A percentile compares a stretch with the other conserved stretches of the same genome.
These are phyloP conservation scores for Macrosiphum euphorbiae DNA, from an alignment of 2,888 invertebrate genomes.

Conservation along the genomic window DNA sequence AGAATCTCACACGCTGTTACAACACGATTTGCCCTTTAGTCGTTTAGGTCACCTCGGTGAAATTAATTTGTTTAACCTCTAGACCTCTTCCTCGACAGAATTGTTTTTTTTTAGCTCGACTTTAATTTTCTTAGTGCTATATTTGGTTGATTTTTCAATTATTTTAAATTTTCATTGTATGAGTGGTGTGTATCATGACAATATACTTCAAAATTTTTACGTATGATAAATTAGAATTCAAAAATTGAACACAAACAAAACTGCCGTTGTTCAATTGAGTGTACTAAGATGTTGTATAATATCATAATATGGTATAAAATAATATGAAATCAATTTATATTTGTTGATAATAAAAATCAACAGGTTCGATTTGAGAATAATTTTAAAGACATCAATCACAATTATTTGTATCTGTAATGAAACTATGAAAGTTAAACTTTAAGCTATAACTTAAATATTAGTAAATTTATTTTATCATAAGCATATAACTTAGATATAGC, in stretches of 20 bases:
- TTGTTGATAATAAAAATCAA: neutral
- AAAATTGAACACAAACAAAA: neutral
- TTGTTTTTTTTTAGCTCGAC: constrained; percentile 41
- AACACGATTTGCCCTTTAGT: constrained; percentile 63
- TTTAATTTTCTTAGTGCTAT: constrained; percentile 10
- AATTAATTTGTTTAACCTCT: constrained; percentile 65
- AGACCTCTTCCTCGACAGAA: constrained; percentile 7
- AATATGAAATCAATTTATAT: neutral
- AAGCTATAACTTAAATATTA: neutral
- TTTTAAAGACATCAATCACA: neutral
- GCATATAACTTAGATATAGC: neutral
- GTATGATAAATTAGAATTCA: neutral
- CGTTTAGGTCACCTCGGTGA: constrained; percentile 57
- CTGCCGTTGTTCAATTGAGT: neutral
- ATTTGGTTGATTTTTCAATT: neutral
- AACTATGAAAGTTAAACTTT: neutral
- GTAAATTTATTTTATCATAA: neutral
- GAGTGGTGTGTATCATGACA: neutral
- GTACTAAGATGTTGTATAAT: neutral
- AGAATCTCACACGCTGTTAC: constrained; percentile 60
- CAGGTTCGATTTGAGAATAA: neutral
- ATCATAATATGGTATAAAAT: neutral
- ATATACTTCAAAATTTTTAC: neutral
- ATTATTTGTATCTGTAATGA: neutral
- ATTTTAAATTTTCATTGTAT: neutral